phyloP scores from a whole-genome alignment of 2,888 invertebrate species.

The Drosophila kambysellisi region DNA sequence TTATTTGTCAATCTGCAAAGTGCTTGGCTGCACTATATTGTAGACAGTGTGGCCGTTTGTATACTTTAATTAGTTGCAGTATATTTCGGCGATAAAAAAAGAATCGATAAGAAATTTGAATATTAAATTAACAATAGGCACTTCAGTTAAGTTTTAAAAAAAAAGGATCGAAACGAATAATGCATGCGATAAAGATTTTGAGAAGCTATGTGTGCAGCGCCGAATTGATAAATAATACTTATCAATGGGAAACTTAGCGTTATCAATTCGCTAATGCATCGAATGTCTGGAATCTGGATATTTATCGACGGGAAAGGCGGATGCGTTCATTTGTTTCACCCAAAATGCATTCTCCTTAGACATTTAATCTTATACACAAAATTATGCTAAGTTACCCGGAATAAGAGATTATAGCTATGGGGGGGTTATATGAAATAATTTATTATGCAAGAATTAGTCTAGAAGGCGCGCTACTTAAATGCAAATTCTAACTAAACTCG shows the following conservation, averaged over 20 bases:
- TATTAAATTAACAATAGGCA: constrained; percentile 1
- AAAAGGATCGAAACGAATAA: neutral
- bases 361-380: constrained; percentile 22
- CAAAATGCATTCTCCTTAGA: constrained; percentile 19
- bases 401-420: neutral
- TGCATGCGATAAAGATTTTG: constrained; percentile 21
- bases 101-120: neutral
- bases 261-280: constrained; percentile 8
- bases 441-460: constrained; percentile 75
- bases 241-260: neutral
- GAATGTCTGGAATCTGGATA: constrained; percentile 20
- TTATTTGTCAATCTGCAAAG: constrained; percentile 25
- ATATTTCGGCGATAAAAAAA: neutral
- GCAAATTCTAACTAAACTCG: constrained; percentile 49
- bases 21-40: neutral
- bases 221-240: too few relatives aligned
- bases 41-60: neutral
- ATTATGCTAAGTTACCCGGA: constrained; percentile 23
- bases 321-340: neutral
- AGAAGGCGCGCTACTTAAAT: constrained; percentile 62
- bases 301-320: neutral
- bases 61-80: neutral
- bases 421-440: constrained; percentile 61
- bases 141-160: constrained; percentile 16
- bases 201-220: constrained; percentile 4